A percentile compares a stretch with the other conserved stretches of the same genome.
These are phyloP conservation scores for Gonioctena quinquepunctata DNA, from an alignment of 1,140 invertebrate species.

Conservation along the genomic window DNA sequence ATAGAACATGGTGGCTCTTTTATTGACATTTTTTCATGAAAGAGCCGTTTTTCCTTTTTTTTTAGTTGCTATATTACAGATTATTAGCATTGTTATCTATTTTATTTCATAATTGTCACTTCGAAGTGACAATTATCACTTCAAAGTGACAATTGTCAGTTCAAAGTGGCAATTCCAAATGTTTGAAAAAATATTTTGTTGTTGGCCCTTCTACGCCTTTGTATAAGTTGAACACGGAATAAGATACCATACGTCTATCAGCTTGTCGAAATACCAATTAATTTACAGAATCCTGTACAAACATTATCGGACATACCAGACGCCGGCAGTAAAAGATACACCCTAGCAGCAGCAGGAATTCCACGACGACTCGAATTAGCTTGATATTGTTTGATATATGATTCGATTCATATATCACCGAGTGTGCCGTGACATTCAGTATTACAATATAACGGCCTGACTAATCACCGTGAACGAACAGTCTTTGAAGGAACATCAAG, in stretches of 20 bases:
- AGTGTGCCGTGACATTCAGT: conserved; percentile 20
- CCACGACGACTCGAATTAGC: conserved; percentile 32
- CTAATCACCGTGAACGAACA: conserved; percentile 35
- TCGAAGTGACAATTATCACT: too few species aligned
- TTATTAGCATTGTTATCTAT: neutral
- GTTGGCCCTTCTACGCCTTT: neutral
- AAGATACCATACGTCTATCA: neutral
- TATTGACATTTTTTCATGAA: neutral
- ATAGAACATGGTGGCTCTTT: neutral
- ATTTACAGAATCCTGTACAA: neutral
- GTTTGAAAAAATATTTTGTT: neutral
- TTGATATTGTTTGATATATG: conserved; percentile 43
- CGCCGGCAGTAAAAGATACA: conserved; percentile 5
- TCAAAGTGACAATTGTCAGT: too few species aligned
- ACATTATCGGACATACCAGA: neutral
- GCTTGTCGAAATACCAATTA: neutral
- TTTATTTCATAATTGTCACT: too few species aligned
- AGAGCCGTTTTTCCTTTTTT: neutral
- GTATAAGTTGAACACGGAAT: too few species aligned
- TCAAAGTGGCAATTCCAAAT: too few species aligned
- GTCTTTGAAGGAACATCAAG: conserved; percentile 23
- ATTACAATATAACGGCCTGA: conserved; percentile 34
- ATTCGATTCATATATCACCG: conserved; percentile 44
- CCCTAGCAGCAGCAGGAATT: conserved; percentile 9
- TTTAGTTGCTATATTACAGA: neutral